Conservation (phyloP, 2,888 invertebrate species). For the Polydesmus complanatus region DNA sequence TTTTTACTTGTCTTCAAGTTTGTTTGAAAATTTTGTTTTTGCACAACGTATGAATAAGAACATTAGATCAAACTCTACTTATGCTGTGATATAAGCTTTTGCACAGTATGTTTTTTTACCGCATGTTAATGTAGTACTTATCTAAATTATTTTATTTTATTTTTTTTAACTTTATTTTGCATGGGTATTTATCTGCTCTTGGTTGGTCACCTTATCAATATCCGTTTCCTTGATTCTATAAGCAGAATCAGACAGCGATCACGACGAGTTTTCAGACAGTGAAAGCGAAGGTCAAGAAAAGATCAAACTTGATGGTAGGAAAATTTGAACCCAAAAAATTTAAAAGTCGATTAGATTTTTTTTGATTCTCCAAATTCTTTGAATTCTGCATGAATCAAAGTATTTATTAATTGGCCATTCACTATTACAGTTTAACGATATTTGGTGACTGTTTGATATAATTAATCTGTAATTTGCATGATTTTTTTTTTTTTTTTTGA, state of each 20-base stretch:
- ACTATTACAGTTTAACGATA: no score
- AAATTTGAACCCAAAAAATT: not conserved
- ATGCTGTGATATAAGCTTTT: no score
- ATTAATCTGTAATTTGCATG: conserved; percentile 27
- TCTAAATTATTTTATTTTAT: not conserved
- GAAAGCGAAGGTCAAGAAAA: conserved; percentile 5
- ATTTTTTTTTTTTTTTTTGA: conserved; percentile 11
- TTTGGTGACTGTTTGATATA: conserved; percentile 14
- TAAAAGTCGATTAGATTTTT: no score
- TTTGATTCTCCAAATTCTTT: no score
- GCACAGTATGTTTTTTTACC: no score
- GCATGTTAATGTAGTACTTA: no score
- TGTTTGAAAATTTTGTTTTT: no score
- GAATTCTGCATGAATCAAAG: no score
- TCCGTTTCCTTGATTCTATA: not conserved
- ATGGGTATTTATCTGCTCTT: not conserved
- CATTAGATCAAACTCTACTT: no score
- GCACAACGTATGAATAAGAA: no score
- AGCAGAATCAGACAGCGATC: not conserved
- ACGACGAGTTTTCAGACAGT: conserved; percentile 4
- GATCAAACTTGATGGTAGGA: conserved; percentile 11
- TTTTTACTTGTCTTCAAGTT: no score
- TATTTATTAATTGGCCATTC: conserved; percentile 15
- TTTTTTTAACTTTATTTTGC: not conserved
- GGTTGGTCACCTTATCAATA: not conserved